Conservation (phyloP, 2,888 invertebrate species). For the Fissipunctia ypsillon region DNA sequence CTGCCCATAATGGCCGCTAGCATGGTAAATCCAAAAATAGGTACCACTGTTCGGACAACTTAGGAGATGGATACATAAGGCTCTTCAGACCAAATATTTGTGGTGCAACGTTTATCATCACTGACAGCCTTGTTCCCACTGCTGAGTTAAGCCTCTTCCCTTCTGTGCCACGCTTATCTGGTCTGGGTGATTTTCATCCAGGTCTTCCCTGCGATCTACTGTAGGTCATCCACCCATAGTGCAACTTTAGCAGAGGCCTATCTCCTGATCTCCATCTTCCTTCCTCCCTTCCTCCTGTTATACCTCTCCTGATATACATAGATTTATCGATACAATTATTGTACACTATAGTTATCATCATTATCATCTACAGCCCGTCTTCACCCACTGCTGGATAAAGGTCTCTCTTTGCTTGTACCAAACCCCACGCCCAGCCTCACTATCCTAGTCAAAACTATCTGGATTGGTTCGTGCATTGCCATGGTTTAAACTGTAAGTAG, state of each 20-base stretch:
- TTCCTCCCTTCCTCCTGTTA: too few species aligned
- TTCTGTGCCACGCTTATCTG: neutral
- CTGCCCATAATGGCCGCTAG: neutral
- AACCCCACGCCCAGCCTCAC: neutral
- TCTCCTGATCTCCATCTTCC: too few species aligned
- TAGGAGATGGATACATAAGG: neutral
- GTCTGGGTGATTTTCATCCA: neutral
- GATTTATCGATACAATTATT: neutral
- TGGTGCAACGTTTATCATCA: neutral
- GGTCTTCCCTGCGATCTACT: neutral
- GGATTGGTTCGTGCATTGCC: neutral
- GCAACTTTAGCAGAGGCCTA: neutral
- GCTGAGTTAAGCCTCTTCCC: too few species aligned
- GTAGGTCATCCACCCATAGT: too few species aligned
- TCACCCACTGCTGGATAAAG: neutral
- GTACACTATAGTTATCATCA: neutral
- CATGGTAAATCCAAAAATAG: neutral
- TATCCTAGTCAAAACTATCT: neutral
- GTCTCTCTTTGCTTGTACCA: neutral
- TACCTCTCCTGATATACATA: neutral
- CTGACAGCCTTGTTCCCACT: neutral
- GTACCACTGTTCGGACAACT: neutral
- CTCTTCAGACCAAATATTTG: neutral
- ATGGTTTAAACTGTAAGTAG: neutral
- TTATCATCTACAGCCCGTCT: neutral